Evolutionary conservation across 1,140 invertebrate species (phyloP), one percentile per base, ranked within the genome.

Genomic region (Trichogramma pretiosum): DNA sequence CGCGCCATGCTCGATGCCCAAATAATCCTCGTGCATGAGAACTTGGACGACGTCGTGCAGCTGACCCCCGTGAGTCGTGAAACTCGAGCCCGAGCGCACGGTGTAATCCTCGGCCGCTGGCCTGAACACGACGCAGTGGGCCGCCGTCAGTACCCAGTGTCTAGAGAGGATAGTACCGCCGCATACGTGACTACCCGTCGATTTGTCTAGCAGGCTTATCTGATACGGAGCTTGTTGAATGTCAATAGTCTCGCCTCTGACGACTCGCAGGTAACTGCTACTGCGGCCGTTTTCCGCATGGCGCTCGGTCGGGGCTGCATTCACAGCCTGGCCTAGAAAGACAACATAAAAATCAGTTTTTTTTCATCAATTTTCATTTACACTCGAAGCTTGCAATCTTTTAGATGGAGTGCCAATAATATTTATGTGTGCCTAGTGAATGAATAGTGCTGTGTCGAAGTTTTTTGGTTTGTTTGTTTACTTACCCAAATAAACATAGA

Each of bases 141-240:
- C 75, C 30, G 76, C 75, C 4, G 74, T 77, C 0, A 77, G 56
- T 10, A 78, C 64, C 64, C 67, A 77, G 32, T 74, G 61, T 38
- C 68, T 65, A 48, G 72, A 70, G 24, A 77, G 64, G 33, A 77
- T 66, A 43, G 71, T 74, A 1, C 76, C 77, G 0, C 75, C 75
- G 47, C 74, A 78, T 61, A 67, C 70, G 37, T 73, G 62, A 32
- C 38, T n/a, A 16, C 77, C 77, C 11, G n/a, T 19, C 16, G 5
- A 5, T 9, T 9, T 13, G 5, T 17, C n/a, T 8, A 28, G 10
- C 7, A 41, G 5, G 53, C 77, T 79, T 36, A 71, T 68, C 53
- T 77, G 75, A 57, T 81, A 50, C 0, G 76, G 77, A 9, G 39
- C 39, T 9, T 16, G 8, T 13, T 41, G 17, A 18, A 42, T 42